Evolutionary conservation across 35 echinoderm and acorn worm species (phyloP).

Genomic region (Ophioderma brevispina): DNA sequence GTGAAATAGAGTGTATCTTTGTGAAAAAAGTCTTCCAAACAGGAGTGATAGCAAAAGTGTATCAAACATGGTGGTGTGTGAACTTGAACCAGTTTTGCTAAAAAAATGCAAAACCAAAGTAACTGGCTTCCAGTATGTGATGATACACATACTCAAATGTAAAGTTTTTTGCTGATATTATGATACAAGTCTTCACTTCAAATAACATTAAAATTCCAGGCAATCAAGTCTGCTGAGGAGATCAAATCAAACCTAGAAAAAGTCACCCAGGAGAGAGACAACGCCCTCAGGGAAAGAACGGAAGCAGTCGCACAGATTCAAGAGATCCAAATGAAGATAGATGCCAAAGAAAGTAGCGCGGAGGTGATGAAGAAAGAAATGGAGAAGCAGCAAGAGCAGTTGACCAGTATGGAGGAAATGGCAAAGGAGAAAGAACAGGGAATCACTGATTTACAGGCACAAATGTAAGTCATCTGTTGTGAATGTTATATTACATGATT

Average conservation of each 20-base stretch:
- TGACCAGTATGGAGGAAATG: slow-evolving; percentile 27
- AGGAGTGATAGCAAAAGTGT: no score
- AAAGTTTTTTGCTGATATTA: neutral
- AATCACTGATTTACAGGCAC: slow-evolving; percentile 41
- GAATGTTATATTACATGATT: no score
- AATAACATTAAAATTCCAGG: slow-evolving; percentile 47
- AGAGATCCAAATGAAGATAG: slow-evolving; percentile 80
- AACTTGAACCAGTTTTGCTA: neutral
- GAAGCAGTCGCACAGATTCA: slow-evolving; percentile 79
- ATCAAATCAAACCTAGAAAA: slow-evolving; percentile 52
- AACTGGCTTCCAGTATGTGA: neutral
- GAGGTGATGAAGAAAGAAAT: slow-evolving; percentile 50
- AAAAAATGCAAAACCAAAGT: no score
- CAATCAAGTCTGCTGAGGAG: slow-evolving; percentile 57
- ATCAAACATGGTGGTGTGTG: no score
- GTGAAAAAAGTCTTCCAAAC: no score
- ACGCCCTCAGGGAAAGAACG: slow-evolving; percentile 79
- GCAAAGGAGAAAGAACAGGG: slow-evolving; percentile 49
- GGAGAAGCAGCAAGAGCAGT: slow-evolving; percentile 50
- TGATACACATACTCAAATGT: neutral
- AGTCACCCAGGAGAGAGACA: slow-evolving; percentile 74
- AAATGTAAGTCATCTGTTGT: slow-evolving; percentile 67
- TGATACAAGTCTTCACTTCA: neutral
- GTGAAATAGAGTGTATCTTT: no score
- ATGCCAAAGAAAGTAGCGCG: slow-evolving; percentile 41